Evolutionary conservation across 2,113 vertebrate species (phyloP).

Genomic region (Crypturellus undulatus): DNA sequence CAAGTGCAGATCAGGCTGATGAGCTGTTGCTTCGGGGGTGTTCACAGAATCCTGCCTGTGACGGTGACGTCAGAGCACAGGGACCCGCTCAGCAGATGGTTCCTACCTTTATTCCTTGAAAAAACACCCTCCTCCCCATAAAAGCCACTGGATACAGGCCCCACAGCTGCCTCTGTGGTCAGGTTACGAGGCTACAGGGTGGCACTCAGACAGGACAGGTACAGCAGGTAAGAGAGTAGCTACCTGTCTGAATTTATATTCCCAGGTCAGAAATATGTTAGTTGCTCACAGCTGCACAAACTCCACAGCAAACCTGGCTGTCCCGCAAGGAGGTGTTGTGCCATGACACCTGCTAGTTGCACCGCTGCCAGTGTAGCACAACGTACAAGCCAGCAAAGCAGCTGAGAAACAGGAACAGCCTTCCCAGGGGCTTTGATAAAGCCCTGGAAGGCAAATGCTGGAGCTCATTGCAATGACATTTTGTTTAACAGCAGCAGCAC

Average conservation of each 20-base stretch:
- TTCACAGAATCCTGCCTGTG: slow-evolving; percentile 53
- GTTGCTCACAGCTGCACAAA: neutral
- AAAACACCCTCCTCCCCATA: neutral
- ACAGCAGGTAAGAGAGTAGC: neutral
- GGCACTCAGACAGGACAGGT: neutral
- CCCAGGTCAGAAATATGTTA: neutral
- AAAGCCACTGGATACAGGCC: slow-evolving; percentile 12
- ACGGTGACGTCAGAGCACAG: neutral
- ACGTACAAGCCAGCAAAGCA: neutral
- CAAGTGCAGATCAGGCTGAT: slow-evolving; percentile 44
- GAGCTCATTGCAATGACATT: neutral
- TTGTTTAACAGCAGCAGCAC: neutral
- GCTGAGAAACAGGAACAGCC: neutral
- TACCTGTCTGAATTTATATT: neutral
- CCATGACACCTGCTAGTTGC: neutral
- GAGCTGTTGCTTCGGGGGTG: slow-evolving; percentile 61
- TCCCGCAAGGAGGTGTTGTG: neutral
- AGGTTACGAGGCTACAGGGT: neutral
- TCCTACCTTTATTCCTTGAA: slow-evolving; percentile 35
- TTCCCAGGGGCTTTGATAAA: neutral
- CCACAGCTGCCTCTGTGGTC: neutral
- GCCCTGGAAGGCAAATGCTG: neutral
- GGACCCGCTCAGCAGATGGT: slow-evolving; percentile 53
- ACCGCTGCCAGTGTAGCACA: neutral
- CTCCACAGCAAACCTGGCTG: neutral